These are phyloP conservation scores for Eretmodus cyanostictus DNA, from an alignment of 2,113 vertebrate genomes.

Conservation along the genomic window DNA sequence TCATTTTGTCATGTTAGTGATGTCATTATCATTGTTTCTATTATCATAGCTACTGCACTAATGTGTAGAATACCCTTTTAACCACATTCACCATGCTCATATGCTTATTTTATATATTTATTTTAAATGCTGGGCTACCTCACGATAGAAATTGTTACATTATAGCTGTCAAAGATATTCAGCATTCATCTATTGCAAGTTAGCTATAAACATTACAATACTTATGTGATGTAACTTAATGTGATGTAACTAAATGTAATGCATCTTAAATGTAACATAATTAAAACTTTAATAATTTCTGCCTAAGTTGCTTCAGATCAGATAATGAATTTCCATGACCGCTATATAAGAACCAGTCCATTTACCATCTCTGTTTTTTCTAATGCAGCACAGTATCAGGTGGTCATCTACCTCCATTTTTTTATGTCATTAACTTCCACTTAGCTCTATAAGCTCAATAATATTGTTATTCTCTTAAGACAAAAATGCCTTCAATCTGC, in stretches of 20 bases:
- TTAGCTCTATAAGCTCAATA: background rate
- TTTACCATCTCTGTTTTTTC: no score
- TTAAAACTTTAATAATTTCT: background rate
- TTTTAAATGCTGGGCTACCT: background rate
- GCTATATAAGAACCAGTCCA: no score
- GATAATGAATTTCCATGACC: background rate
- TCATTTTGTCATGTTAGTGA: background rate
- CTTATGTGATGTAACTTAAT: background rate
- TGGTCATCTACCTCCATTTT: background rate
- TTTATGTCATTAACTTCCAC: background rate
- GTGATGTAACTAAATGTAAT: background rate
- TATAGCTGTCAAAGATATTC: background rate
- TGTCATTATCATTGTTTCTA: background rate
- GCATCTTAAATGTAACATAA: background rate
- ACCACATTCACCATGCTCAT: background rate
- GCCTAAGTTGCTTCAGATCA: background rate
- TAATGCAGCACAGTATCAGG: no score
- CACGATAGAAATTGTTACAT: background rate
- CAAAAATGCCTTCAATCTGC: background rate
- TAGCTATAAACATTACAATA: background rate
- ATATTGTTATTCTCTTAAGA: background rate
- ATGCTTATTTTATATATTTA: background rate
- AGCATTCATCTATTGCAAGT: background rate
- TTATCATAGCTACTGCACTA: background rate
- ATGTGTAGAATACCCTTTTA: background rate